These are phyloP conservation scores for Neodiprion pinetum DNA, from an alignment of 1,140 invertebrate species.

Conservation along the genomic window DNA sequence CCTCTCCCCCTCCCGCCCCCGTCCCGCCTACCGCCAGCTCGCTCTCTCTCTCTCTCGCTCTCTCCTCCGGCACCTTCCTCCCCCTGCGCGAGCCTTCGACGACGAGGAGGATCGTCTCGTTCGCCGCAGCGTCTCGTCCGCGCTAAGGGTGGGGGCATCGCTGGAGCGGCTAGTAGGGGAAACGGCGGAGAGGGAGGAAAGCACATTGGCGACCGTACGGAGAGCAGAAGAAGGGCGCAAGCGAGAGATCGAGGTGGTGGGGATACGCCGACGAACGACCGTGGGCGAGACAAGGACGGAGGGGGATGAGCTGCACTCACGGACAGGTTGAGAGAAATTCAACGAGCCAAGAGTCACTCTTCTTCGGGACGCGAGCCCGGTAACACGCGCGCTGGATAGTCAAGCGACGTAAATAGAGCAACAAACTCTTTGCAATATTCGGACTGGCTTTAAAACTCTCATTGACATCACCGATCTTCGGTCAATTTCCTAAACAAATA, in stretches of 20 bases:
- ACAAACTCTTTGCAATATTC: too few relatives aligned
- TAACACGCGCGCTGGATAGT: slow-evolving; percentile 29
- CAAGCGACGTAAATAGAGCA: neutral
- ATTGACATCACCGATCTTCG: too few relatives aligned
- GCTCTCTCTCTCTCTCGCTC: slow-evolving; percentile 9
- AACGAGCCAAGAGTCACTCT: slow-evolving; percentile 39
- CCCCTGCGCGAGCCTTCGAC: neutral
- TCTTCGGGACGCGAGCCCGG: slow-evolving; percentile 34
- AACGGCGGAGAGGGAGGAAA: neutral
- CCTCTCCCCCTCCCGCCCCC: slow-evolving; percentile 12
- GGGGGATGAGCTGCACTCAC: slow-evolving; percentile 4
- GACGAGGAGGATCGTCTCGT: neutral
- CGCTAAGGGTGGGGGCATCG: neutral
- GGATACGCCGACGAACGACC: neutral
- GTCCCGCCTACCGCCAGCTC: neutral
- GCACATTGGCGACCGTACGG: slow-evolving; percentile 5
- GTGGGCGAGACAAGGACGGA: neutral
- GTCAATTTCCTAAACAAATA: too few relatives aligned
- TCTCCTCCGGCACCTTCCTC: neutral
- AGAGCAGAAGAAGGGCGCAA: slow-evolving; percentile 8
- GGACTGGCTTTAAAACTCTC: too few relatives aligned
- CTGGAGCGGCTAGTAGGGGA: neutral
- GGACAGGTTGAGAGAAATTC: slow-evolving; percentile 46
- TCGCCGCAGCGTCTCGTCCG: neutral
- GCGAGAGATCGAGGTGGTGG: neutral